A percentile compares a stretch with the other conserved stretches of the same genome.
Conservation (phyloP, 2,113 vertebrate species). For the Zonotrichia leucophrys region DNA sequence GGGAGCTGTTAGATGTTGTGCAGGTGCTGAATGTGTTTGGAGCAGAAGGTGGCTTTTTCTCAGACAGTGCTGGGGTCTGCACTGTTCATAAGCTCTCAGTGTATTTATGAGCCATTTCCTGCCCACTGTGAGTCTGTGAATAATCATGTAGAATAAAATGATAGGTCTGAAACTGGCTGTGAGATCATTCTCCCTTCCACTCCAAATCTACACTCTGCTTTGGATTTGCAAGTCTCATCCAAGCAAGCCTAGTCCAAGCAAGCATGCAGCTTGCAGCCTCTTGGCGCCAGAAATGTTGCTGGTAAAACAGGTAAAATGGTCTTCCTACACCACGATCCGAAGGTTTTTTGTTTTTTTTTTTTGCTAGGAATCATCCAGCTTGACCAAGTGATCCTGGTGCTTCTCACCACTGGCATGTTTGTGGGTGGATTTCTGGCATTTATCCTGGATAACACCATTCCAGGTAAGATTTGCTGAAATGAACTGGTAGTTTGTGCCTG, state of each 20-base stretch:
- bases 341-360: background rate
- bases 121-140: background rate
- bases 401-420: constrained; percentile 96
- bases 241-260: background rate
- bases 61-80: background rate
- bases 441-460: constrained; percentile 92
- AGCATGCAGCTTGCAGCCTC: background rate
- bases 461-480: constrained; percentile 78
- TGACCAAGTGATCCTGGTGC: constrained; percentile 91
- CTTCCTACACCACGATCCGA: background rate
- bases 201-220: background rate
- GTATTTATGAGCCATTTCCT: background rate
- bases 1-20: background rate
- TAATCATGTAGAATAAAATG: background rate
- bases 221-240: background rate
- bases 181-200: background rate
- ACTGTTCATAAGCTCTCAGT: background rate
- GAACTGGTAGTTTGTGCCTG: background rate
- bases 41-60: background rate
- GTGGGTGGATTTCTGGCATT: constrained; percentile 92
- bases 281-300: background rate
- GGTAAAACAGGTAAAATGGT: background rate
- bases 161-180: background rate
- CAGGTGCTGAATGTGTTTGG: background rate
- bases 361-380: constrained; percentile 83